Base-by-base conservation (phyloP, 2,113 vertebrate species). In the Macaca nemestrina region DNA sequence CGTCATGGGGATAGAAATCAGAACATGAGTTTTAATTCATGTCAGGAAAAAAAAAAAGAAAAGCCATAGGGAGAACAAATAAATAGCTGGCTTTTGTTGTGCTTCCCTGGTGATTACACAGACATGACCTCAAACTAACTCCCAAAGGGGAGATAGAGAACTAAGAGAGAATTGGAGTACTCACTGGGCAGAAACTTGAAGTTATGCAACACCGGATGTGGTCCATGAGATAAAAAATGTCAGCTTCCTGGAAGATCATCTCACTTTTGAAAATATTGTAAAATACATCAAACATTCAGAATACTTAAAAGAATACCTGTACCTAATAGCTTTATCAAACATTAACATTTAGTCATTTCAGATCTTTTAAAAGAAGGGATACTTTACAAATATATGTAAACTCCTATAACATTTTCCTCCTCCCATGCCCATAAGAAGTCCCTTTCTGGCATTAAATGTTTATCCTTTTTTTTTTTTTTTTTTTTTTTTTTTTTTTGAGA, bases 261-360 rank as follows among this genome's bases (percentile, higher is more conserved):
- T 64, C 32, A 93, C 22, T 59, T 93, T 84, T 67, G 70, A 91
- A 93, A 96, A 88, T 67, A 61, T 50, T 38, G 83, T 38, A 48
- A 94, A 85, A 76, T 43, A 67, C 9, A 52, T 68, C 57, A 84
- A 90, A 82, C 5, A 88, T 23, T 94, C 48, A 80, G 55, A 75
- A 92, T 76, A 88, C 27, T 83, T 93, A 61, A 79, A 83, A 90
- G 80, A 67, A 96, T 89, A 61, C 11, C 43, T 89, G 6, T 12
- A 52, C 14, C 30, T 84, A 50, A 43, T 45, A 40, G 48, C n/a
- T 81, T 80, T 94, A 68, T 92, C 17, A 68, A 88, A 85, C 17
- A 50, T 79, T 83, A 40, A 50, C 32, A 94, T 88, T 94, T 91
- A 75, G 13, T 55, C 32, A 50, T 79, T 93, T 90, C 68, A 83